phyloP scores from a whole-genome alignment of 2,113 vertebrate species.

The Zapornia atra region DNA sequence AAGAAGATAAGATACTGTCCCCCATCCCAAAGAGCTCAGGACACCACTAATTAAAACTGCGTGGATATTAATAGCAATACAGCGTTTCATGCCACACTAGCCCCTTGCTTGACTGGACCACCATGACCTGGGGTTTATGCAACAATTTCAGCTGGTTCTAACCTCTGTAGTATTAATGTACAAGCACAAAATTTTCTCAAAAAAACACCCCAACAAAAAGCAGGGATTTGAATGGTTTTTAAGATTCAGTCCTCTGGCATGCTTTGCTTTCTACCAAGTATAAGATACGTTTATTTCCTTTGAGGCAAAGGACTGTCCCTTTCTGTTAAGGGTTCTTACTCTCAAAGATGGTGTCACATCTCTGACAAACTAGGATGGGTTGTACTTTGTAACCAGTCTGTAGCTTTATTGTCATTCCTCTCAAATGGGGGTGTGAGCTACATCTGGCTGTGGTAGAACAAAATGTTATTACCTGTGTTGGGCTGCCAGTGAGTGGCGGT shows the following conservation, averaged over 20 bases:
- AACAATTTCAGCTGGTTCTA: not conserved
- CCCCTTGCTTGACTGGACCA: not conserved
- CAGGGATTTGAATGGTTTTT: not conserved
- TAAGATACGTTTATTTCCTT: not conserved
- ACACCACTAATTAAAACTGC: not conserved
- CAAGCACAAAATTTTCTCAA: not conserved
- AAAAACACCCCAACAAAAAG: not conserved
- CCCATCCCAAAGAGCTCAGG: not conserved
- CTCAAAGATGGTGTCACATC: accelerated
- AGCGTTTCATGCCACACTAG: not conserved
- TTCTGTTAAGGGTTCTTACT: not conserved
- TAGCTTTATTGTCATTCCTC: not conserved
- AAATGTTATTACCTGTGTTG: not conserved
- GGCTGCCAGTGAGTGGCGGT: not conserved
- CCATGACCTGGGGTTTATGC: not conserved
- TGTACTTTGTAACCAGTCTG: not conserved
- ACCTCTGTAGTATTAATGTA: not conserved
- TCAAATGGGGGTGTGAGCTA: not conserved
- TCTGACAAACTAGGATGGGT: not conserved
- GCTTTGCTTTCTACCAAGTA: not conserved
- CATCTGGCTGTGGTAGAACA: not conserved
- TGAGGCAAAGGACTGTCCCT: not conserved
- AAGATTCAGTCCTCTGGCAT: not conserved
- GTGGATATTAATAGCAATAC: not conserved
- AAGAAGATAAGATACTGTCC: not conserved